These are phyloP conservation scores for Chloromyia formosa DNA, from an alignment of 2,888 invertebrate genomes.

Conservation along the genomic window DNA sequence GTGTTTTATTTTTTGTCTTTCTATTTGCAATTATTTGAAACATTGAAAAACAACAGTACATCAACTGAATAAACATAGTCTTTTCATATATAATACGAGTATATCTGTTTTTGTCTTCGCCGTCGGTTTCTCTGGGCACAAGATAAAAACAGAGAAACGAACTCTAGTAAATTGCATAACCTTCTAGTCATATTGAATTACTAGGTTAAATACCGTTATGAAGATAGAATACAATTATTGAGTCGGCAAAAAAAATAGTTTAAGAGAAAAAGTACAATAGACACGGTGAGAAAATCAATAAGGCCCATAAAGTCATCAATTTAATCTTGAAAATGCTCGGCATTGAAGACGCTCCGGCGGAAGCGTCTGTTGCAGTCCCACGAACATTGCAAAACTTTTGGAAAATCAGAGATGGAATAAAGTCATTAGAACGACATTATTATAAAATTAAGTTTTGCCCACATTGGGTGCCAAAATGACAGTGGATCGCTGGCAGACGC, in stretches of 20 bases:
- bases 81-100: background rate
- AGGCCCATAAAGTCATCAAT: background rate
- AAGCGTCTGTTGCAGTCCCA: too few relatives aligned
- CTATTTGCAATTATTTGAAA: conserved; percentile 22
- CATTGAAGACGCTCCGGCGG: too few relatives aligned
- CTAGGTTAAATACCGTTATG: conserved; percentile 49
- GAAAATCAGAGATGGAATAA: too few relatives aligned
- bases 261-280: background rate
- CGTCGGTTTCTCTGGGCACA: conserved; percentile 3
- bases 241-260: background rate
- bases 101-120: background rate
- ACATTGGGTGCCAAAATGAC: too few relatives aligned
- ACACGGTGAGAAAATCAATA: background rate
- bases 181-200: conserved; percentile 45
- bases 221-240: conserved; percentile 24
- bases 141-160: conserved; percentile 30
- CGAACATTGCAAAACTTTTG: too few relatives aligned
- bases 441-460: too few relatives aligned
- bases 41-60: conserved; percentile 6
- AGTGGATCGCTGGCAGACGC: too few relatives aligned
- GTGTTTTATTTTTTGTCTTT: background rate
- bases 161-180: conserved; percentile 47
- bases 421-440: too few relatives aligned
- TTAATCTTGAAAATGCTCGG: conserved; percentile 1
- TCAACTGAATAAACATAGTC: conserved; percentile 29